Base-by-base conservation (phyloP, 2,797 vertebrate species). In the Rallus crepitans region DNA sequence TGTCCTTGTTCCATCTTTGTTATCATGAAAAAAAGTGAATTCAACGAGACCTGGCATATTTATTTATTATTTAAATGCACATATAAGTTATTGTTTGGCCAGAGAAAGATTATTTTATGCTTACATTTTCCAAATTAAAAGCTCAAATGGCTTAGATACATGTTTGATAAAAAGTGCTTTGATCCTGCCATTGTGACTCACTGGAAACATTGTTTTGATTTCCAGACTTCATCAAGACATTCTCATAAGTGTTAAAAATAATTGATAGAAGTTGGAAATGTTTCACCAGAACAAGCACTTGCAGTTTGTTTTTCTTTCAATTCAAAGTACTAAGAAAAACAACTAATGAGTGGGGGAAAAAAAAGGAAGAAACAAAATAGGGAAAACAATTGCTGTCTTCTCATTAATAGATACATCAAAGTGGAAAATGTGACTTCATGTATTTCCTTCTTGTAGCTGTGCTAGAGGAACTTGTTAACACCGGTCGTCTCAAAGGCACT, bases 381-480 rank as follows among this genome's bases (percentile, higher is more conserved):
- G 28, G 45, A 68, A 93, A 92, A 57, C 57, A 91, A 88, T 53
- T 81, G 5, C 66, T 77, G 1, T 61, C 11, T 68, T 92, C 95
- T 92, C 57, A 63, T 79, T 81, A 75, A 64, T 76, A n/a, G 65
- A 27, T 94, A 30, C 37, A n/a, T 79, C 9, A 3, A 66, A 33
- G 66, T 76, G 77, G 61, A 92, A 89, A 81, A 95, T 61, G 50
- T 87, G 30, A 1, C 68, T 69, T 95, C 30, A n/a, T 94, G 96
- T 96, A 5, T 50, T 90, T 89, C 95, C 66, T 83, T 94, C 68
- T 81, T 91, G 48, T 94, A 99, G 99, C 98, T 94, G 98, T 99
- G 35, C 97, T 99, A 89, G 99, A 99, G 94, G 99, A 99, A 84
- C 94, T 99, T 94, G 98, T 99, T 96, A 98, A 98, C 20, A 92